phyloP scores from a whole-genome alignment of 2,113 vertebrate species.

The Lonchura striata region DNA sequence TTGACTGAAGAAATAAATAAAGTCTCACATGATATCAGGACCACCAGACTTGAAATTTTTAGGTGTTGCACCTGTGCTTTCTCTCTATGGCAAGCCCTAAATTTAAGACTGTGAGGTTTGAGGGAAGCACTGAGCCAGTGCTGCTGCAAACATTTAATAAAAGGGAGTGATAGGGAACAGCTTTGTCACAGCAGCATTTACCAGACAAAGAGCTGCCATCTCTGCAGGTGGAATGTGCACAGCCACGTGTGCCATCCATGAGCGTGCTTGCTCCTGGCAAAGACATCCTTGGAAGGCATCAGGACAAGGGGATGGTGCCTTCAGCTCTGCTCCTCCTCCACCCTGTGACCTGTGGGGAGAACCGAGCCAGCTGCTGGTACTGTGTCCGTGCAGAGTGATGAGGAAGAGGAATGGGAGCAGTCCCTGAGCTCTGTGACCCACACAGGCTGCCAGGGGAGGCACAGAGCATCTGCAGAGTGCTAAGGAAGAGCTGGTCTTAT shows the following conservation, averaged over 20 bases:
- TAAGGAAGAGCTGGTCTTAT: slow-evolving; percentile 53
- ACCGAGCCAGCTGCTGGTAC: background rate
- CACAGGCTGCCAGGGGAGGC: background rate
- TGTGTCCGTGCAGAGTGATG: background rate
- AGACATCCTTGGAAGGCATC: background rate
- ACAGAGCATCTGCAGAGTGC: background rate
- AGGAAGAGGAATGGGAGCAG: background rate
- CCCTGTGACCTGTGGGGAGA: background rate
- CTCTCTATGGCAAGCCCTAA: background rate
- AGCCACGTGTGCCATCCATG: background rate
- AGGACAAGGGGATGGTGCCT: background rate
- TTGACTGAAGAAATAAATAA: background rate
- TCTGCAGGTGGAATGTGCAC: slow-evolving; percentile 5
- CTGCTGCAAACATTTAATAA: background rate
- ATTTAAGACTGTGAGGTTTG: background rate
- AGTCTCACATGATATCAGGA: background rate
- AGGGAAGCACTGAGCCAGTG: background rate
- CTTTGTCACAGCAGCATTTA: slow-evolving; percentile 42
- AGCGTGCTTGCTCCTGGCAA: background rate
- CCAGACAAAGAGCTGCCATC: slow-evolving; percentile 34
- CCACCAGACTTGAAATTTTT: background rate
- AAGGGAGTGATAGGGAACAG: slow-evolving; percentile 1
- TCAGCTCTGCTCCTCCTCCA: background rate
- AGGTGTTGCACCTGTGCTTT: background rate
- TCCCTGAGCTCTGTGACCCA: background rate